Evolutionary conservation across 2,888 invertebrate genomes (phyloP), one percentile per base, ranked within the genome.

Genomic region (Terebella lapidaria): DNA sequence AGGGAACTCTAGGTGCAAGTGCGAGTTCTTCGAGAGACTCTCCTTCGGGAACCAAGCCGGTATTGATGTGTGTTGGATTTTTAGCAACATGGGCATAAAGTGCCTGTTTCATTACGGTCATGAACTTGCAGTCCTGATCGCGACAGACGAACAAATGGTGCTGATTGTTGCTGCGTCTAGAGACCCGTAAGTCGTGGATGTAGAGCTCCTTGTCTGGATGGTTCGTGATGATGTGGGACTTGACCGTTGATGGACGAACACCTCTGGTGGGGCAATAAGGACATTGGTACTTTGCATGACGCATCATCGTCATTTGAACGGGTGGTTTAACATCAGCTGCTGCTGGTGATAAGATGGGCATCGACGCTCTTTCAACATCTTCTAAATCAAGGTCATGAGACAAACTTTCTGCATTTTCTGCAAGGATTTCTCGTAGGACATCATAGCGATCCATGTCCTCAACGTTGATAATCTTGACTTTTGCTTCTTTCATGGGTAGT

Each of bases 71-170:
- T 20, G 18, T 49, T 10, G 49, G 49, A 22, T 49, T 49, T 24
- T 49, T 49, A 22, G 18, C 49, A 10, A 49, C 22, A 22, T 49
- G 49, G 24, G 49, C 49, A 22, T 49, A 49, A 15, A 49, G 49
- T 22, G 49, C 49, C 49, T 49, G 10, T 24, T 49, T 5, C 49
- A 49, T 49, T 5, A 22, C 22, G 18, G 49, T 49, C 49, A 49
- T 22, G 49, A 49, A 49, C 49, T 49, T 49, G 49, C 49, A 49
- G 18, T 49, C 49, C 10, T 10, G 49, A n/a, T 49, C 49, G 24
- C 49, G 49, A 22, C 49, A 49, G n/a, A 49, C 22, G 49, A 20
- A 49, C 18, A 49, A 24, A 10, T 49, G 5, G 22, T 49, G 10
- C 24, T 49, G 49, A 22, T 49, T 49, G 18, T 10, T 10, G 15